phyloP scores from a whole-genome alignment of 2,113 vertebrate species.

The Struthio camelus region DNA sequence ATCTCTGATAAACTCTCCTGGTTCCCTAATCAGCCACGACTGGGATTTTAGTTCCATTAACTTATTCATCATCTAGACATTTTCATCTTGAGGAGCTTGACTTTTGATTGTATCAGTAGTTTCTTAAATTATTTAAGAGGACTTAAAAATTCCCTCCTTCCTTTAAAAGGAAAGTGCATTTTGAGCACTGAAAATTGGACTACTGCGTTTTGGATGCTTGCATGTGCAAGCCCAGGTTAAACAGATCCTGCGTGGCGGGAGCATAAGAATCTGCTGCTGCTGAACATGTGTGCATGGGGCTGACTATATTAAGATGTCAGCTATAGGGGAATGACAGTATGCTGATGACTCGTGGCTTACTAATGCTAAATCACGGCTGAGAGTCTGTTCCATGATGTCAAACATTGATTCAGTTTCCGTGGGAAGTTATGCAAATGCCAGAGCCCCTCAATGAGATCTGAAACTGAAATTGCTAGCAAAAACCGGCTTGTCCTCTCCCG shows the following conservation, averaged over 20 bases:
- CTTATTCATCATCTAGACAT: conserved; percentile 76
- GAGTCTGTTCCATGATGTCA: conserved; percentile 67
- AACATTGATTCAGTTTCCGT: conserved; percentile 68
- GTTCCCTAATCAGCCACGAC: conserved; percentile 63
- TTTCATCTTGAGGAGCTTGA: conserved; percentile 69
- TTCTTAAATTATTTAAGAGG: conserved; percentile 73
- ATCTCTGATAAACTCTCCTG: conserved; percentile 69
- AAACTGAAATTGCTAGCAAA: not conserved
- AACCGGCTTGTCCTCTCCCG: not conserved
- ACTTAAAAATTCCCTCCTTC: conserved; percentile 50
- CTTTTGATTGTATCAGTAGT: conserved; percentile 70
- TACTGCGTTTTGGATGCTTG: not conserved
- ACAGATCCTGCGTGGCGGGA: not conserved
- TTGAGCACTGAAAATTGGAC: not conserved
- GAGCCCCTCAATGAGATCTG: conserved; percentile 23
- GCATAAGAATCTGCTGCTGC: not conserved
- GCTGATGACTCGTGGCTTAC: conserved; percentile 63
- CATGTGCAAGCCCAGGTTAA: not conserved
- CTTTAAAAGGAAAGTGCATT: conserved; percentile 38
- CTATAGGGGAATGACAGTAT: conserved; percentile 32
- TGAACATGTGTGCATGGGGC: conserved; percentile 16
- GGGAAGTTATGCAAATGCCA: conserved; percentile 70
- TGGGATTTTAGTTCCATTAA: conserved; percentile 78
- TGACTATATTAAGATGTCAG: conserved; percentile 60
- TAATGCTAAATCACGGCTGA: conserved; percentile 58